Evolutionary conservation across 2,888 invertebrate genomes (phyloP), one percentile per base, ranked within the genome.

Genomic region (Apodemia duryi): DNA sequence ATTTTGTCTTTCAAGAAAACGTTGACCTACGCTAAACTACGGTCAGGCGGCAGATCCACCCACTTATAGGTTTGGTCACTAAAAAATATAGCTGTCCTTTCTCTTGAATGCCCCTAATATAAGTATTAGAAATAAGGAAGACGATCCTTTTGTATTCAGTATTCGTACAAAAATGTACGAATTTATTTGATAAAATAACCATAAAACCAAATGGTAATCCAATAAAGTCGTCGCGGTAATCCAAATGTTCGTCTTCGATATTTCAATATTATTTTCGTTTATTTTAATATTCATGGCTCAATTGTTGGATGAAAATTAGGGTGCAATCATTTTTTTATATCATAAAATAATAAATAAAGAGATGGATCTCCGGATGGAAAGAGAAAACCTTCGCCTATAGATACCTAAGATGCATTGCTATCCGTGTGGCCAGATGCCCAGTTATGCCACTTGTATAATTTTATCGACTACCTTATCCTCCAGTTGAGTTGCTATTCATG

Each of bases 161-260:
- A 54, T 54, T 28, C 54, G 10, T 10, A 54, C 54, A 54, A 54
- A 54, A 54, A 54, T 52, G 21, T 21, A 54, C 29, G 29, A 54
- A 29, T 54, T 54, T 54, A 29, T 11, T 11, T 54, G 54, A 54
- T 54, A 29, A 54, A 54, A 54, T 54, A 54, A 54, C 54, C 54
- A 10, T 54, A 54, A 54, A 29, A 54, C 29, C 11, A 54, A 54
- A 54, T 29, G 54, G 46, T 13, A 46, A 32, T 32, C 54, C 54
- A 54, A 54, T 54, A 54, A 54, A 29, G 29, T 54, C 28, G 43
- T 43, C 11, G 46, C 13, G 4, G 46, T 46, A 46, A 46, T 13
- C 46, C 4, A 46, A 46, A 46, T 43, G 41, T 41, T 41, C 41
- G 9, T 41, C 7, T 41, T 41, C 2, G 41, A 10, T 41, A 41